Evolutionary conservation across 2,113 vertebrate species (phyloP).

Genomic region (Nothocercus julius): DNA sequence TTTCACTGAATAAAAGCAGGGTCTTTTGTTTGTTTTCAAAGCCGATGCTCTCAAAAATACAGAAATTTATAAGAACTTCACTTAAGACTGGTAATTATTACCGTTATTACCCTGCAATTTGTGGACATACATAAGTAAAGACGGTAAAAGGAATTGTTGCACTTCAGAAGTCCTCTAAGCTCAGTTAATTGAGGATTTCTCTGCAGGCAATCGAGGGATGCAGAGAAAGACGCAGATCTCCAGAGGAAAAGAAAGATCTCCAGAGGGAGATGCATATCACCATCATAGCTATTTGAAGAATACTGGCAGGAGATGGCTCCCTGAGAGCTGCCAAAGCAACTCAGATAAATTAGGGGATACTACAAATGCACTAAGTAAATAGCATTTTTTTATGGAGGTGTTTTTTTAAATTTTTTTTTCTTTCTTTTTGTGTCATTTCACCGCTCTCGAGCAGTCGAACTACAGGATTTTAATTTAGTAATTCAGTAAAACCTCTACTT

Average conservation of each 20-base stretch:
- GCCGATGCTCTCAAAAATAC: background rate
- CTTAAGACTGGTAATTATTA: background rate
- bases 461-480: slow-evolving; percentile 24
- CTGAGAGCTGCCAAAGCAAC: background rate
- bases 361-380: background rate
- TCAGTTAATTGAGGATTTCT: background rate
- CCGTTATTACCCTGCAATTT: background rate
- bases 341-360: background rate
- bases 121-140: background rate
- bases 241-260: background rate
- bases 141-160: background rate
- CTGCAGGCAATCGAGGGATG: background rate
- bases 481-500: background rate
- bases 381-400: background rate
- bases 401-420: background rate
- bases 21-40: background rate
- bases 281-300: background rate
- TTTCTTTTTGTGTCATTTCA: background rate
- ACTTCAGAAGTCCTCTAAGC: rapidly evolving
- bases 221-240: too few species aligned
- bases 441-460: background rate
- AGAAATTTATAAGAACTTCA: background rate
- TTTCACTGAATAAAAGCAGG: background rate
- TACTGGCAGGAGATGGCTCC: background rate
- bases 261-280: background rate